These are phyloP conservation scores for Megaleporinus macrocephalus DNA, from an alignment of 2,113 vertebrate genomes.

Conservation along the genomic window DNA sequence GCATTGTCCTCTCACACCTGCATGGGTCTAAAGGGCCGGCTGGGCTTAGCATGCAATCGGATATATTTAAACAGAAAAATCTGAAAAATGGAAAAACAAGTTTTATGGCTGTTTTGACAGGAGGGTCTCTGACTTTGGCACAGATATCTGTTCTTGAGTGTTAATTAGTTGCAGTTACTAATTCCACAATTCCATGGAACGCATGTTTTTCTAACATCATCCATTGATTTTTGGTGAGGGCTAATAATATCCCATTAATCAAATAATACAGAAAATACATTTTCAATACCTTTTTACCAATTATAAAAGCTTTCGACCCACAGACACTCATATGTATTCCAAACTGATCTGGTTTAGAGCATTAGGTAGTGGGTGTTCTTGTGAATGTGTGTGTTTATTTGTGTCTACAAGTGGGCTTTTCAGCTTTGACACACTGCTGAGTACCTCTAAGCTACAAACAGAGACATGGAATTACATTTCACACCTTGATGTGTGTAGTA, in stretches of 20 bases:
- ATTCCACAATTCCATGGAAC: not conserved
- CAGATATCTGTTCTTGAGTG: not conserved
- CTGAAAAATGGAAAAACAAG: too few species aligned
- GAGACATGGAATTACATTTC: slow-evolving; percentile 22
- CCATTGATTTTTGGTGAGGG: too few species aligned
- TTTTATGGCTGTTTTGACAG: too few species aligned
- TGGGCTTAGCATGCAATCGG: too few species aligned
- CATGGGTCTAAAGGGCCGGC: too few species aligned
- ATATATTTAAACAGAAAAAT: too few species aligned
- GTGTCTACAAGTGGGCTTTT: not conserved
- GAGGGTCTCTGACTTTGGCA: too few species aligned
- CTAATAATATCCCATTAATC: too few species aligned
- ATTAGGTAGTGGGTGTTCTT: not conserved
- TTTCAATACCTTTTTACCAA: too few species aligned
- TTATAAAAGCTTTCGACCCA: not conserved
- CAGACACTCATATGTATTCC: not conserved
- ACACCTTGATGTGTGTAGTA: slow-evolving; percentile 23
- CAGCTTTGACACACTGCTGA: slow-evolving; percentile 16
- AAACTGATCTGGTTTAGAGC: not conserved
- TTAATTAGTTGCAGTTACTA: not conserved
- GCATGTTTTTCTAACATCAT: too few species aligned
- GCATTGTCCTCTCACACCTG: too few species aligned
- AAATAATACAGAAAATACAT: too few species aligned
- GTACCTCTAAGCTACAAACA: slow-evolving; percentile 6
- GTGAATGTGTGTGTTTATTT: not conserved